A percentile compares a stretch with the other conserved stretches of the same genome.
Conservation (phyloP, 1,140 invertebrate genomes). For the Ctenoplectra terminalis region DNA sequence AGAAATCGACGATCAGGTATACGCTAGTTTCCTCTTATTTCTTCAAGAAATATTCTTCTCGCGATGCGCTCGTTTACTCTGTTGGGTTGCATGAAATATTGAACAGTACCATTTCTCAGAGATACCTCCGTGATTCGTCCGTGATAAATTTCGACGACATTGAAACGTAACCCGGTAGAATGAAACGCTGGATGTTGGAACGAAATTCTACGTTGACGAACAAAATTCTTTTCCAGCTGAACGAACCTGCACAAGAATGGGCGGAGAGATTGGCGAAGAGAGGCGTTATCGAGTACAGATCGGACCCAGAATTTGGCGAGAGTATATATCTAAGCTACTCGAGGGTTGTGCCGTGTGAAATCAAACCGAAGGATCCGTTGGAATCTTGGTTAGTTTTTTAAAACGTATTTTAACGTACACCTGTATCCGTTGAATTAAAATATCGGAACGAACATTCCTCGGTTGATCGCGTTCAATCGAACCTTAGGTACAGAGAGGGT, state of each 20-base stretch:
- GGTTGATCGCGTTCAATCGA: background rate
- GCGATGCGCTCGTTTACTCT: background rate
- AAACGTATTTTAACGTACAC: background rate
- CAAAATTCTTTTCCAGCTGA: constrained; percentile 75
- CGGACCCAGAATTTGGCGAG: constrained; percentile 84
- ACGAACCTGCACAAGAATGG: constrained; percentile 85
- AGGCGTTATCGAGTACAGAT: constrained; percentile 84
- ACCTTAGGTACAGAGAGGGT: constrained; percentile 68
- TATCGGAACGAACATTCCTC: too few species aligned
- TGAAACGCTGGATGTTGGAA: too few species aligned
- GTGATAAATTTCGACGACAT: background rate
- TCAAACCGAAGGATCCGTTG: constrained; percentile 67
- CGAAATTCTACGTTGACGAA: background rate
- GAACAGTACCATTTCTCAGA: background rate
- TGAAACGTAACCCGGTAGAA: background rate
- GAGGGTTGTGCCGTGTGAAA: constrained; percentile 76
- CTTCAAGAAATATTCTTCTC: background rate
- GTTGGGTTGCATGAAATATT: background rate
- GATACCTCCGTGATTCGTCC: background rate
- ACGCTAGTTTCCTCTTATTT: background rate
- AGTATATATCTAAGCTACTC: constrained; percentile 85
- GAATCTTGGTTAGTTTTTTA: constrained; percentile 72
- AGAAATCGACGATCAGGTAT: constrained; percentile 85
- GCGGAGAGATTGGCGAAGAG: constrained; percentile 84
- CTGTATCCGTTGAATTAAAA: background rate